Conservation (phyloP, 2,888 invertebrate species). For the Xestia ashworthii region DNA sequence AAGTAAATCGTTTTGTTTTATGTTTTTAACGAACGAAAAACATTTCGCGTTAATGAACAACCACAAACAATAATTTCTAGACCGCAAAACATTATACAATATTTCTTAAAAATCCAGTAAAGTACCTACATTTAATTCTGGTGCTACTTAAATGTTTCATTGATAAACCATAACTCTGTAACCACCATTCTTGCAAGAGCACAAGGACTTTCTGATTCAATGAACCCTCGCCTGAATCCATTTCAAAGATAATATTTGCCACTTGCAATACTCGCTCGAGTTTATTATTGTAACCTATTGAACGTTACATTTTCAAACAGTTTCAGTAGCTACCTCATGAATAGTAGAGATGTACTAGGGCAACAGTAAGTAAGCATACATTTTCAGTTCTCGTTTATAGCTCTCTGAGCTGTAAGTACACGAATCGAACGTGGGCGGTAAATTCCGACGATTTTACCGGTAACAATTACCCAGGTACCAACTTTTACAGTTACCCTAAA, state of each 20-base stretch:
- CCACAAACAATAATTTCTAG: background rate
- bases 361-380: background rate
- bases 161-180: slow-evolving; percentile 12
- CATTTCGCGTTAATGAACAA: background rate
- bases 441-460: slow-evolving; percentile 66
- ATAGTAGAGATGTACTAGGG: slow-evolving; percentile 25
- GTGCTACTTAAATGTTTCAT: slow-evolving; percentile 12
- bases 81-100: background rate
- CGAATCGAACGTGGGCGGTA: slow-evolving; percentile 65
- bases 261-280: slow-evolving; percentile 25
- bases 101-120: background rate
- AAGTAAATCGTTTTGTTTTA: background rate
- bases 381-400: slow-evolving; percentile 33
- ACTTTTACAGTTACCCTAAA: slow-evolving; percentile 67
- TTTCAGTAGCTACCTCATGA: slow-evolving; percentile 37
- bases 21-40: background rate
- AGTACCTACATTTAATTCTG: background rate
- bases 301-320: slow-evolving; percentile 44
- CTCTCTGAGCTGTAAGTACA: slow-evolving; percentile 2
- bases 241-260: slow-evolving; percentile 58
- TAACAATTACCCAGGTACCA: slow-evolving; percentile 59
- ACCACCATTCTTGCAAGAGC: slow-evolving; percentile 29
- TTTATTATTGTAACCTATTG: slow-evolving; percentile 28
- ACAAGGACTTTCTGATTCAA: slow-evolving; percentile 37
- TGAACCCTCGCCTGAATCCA: slow-evolving; percentile 41